Conservation (phyloP, 1,140 invertebrate genomes). For the Phthorimaea operculella region DNA sequence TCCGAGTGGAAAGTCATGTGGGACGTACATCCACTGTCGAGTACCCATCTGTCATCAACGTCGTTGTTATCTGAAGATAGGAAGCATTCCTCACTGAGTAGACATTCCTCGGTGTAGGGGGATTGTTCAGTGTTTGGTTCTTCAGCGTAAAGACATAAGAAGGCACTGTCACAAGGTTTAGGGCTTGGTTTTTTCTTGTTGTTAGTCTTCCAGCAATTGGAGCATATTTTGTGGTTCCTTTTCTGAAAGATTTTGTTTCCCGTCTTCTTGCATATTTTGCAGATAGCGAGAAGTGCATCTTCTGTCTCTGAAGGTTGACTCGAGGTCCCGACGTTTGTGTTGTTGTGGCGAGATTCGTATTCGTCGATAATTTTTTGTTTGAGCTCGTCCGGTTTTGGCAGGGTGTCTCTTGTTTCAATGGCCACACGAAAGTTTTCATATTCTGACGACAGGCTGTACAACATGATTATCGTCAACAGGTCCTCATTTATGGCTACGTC, state of each 20-base stretch:
- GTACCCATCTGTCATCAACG: background rate
- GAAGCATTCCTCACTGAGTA: background rate
- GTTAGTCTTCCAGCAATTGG: conserved; percentile 7
- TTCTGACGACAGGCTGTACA: conserved; percentile 25
- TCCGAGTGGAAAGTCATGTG: conserved; percentile 7
- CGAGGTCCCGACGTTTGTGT: background rate
- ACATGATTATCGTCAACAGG: conserved; percentile 24
- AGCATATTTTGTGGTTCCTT: conserved; percentile 1
- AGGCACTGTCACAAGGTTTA: background rate
- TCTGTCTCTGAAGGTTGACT: background rate
- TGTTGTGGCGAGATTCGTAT: conserved; percentile 15
- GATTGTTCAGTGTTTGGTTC: too few species aligned
- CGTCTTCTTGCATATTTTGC: conserved; percentile 3
- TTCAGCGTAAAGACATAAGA: background rate
- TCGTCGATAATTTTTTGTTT: conserved; percentile 36
- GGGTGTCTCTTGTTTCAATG: conserved; percentile 27
- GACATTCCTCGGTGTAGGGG: too few species aligned
- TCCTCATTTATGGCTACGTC: conserved; percentile 22
- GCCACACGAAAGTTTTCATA: conserved; percentile 33
- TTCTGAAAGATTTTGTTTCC: background rate
- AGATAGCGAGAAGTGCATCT: background rate
- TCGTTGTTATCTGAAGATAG: background rate
- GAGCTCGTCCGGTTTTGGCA: conserved; percentile 26
- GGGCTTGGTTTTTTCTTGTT: background rate
- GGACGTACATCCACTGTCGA: conserved; percentile 12